phyloP scores from a whole-genome alignment of 2,888 invertebrate species.

The Iphiclides podalirius region DNA sequence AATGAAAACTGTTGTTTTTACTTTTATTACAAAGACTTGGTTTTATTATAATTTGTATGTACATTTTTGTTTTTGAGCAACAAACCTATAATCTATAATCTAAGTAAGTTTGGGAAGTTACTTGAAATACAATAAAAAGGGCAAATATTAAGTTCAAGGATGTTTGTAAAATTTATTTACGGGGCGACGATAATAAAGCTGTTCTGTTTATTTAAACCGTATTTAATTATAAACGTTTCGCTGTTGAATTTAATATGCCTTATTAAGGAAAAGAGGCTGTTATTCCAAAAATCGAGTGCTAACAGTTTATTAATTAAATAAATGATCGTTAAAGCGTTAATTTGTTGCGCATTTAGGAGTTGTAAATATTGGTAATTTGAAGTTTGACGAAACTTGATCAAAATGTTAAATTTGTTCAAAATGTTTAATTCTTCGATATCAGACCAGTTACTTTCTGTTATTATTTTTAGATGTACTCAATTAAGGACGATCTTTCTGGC shows the following conservation, averaged over 20 bases:
- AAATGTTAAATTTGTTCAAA: too few species aligned
- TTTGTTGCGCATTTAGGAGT: neutral
- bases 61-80: too few species aligned
- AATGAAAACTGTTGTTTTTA: too few species aligned
- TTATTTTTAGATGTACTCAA: too few species aligned
- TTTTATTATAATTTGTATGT: too few species aligned
- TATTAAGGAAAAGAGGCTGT: neutral
- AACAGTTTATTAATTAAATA: neutral
- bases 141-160: neutral
- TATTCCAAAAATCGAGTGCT: constrained; percentile 1
- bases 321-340: neutral
- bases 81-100: too few species aligned
- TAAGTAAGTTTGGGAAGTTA: too few species aligned
- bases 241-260: neutral
- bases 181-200: neutral
- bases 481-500: too few species aligned
- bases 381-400: neutral
- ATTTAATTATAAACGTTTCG: neutral
- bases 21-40: too few species aligned
- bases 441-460: too few species aligned
- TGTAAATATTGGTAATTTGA: neutral
- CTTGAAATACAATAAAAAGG: too few species aligned
- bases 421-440: too few species aligned
- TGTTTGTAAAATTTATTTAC: neutral
- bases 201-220: neutral